Conservation (phyloP, 2,888 invertebrate species). For the Antitype chi region DNA sequence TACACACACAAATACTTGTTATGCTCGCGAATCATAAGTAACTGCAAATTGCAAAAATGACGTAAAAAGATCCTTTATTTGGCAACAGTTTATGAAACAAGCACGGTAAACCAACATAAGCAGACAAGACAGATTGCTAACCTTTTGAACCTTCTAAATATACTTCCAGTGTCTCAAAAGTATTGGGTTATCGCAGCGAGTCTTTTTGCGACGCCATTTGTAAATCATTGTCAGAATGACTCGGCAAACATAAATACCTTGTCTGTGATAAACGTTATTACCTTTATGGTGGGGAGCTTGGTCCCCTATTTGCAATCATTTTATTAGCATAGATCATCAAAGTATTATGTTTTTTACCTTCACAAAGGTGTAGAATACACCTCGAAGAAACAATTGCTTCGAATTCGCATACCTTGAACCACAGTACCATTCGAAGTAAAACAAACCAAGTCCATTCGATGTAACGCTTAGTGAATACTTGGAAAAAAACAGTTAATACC, state of each 20-base stretch:
- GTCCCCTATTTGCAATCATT: not conserved
- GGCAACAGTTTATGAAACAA: not conserved
- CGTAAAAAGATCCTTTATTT: not conserved
- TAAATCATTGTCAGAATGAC: constrained; percentile 37
- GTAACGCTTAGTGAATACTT: not conserved
- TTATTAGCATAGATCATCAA: not conserved
- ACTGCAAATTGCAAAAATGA: too few relatives aligned
- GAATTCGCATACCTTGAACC: not conserved
- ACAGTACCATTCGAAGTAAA: not conserved
- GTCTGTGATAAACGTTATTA: not conserved
- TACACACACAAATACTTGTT: too few relatives aligned
- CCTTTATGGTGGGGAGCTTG: not conserved
- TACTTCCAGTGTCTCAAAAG: constrained; percentile 1
- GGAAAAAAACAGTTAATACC: not conserved
- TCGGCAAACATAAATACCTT: constrained; percentile 5
- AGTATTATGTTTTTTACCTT: not conserved
- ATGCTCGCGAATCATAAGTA: too few relatives aligned
- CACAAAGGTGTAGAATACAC: not conserved
- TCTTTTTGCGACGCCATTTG: not conserved
- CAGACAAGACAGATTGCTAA: not conserved
- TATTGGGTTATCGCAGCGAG: not conserved
- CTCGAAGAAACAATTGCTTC: not conserved
- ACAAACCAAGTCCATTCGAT: not conserved
- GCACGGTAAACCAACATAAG: not conserved
- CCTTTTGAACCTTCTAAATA: constrained; percentile 7